These are phyloP conservation scores for Drosophila teissieri DNA, from an alignment of 1,140 invertebrate genomes.

Conservation along the genomic window DNA sequence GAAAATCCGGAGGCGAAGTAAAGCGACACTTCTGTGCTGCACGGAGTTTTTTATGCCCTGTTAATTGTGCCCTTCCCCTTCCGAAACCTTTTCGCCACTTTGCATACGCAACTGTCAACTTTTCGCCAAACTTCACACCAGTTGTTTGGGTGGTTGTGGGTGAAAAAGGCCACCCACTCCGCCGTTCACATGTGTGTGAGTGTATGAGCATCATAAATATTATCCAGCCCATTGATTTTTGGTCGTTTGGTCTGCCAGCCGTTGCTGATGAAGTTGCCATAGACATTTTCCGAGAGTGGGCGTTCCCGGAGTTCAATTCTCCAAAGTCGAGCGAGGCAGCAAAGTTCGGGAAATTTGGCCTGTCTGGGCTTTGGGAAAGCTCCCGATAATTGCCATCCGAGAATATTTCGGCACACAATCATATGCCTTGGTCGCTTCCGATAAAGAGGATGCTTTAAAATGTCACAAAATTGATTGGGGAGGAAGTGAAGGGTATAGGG, in stretches of 20 bases:
- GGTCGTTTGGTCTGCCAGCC: slow-evolving; percentile 73
- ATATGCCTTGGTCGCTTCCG: background rate
- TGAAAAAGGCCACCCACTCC: background rate
- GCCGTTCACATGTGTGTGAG: slow-evolving; percentile 6
- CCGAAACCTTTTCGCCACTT: slow-evolving; percentile 36
- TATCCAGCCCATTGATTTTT: slow-evolving; percentile 81
- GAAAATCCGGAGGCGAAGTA: background rate
- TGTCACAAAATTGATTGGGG: slow-evolving; percentile 19
- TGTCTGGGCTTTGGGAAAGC: slow-evolving; percentile 32
- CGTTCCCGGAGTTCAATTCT: slow-evolving; percentile 53
- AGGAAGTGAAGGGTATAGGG: slow-evolving; percentile 21
- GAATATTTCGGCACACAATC: slow-evolving; percentile 19
- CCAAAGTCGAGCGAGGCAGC: slow-evolving; percentile 34
- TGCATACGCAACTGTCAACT: slow-evolving; percentile 79
- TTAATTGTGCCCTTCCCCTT: slow-evolving; percentile 43
- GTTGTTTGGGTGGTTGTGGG: slow-evolving; percentile 2
- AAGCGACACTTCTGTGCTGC: slow-evolving; percentile 6
- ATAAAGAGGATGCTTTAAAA: slow-evolving; percentile 11
- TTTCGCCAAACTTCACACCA: slow-evolving; percentile 77
- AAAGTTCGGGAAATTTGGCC: slow-evolving; percentile 36
- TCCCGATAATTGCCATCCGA: slow-evolving; percentile 32
- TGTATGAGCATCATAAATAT: slow-evolving; percentile 79
- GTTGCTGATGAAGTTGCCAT: slow-evolving; percentile 73
- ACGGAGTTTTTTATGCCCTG: slow-evolving; percentile 53
- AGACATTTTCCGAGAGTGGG: slow-evolving; percentile 15